A percentile compares a stretch with the other conserved stretches of the same genome.
These are phyloP conservation scores for Protobothrops mucrosquamatus DNA, from an alignment of 2,113 vertebrate species.

Conservation along the genomic window DNA sequence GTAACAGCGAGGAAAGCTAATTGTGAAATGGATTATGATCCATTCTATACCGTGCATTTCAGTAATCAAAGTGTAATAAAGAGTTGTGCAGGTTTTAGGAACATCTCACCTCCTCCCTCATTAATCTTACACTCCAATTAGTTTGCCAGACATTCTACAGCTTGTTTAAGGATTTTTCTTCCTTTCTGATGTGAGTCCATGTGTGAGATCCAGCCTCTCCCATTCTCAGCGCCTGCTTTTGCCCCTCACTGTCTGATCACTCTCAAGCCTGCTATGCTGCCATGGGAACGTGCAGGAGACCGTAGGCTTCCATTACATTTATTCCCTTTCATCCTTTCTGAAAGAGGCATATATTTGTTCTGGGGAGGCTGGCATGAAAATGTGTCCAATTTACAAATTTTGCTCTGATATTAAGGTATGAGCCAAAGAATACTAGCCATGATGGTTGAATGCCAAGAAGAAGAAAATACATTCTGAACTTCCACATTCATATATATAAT, in stretches of 20 bases:
- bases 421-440: conserved; percentile 18
- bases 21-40: background rate
- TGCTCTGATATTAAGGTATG: conserved; percentile 3
- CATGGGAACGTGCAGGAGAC: conserved; percentile 61
- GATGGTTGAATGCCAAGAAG: conserved; percentile 33
- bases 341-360: conserved; percentile 19
- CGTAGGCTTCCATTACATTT: conserved; percentile 29
- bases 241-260: conserved; percentile 44
- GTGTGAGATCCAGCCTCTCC: conserved; percentile 39
- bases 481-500: conserved; percentile 23
- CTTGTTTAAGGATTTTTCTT: conserved; percentile 25
- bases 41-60: background rate
- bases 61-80: conserved; percentile 7
- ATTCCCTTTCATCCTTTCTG: conserved; percentile 43
- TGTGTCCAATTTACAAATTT: conserved; percentile 31
- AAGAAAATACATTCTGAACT: conserved; percentile 12
- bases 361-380: conserved; percentile 40
- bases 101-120: background rate
- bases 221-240: conserved; percentile 31
- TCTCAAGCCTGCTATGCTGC: conserved; percentile 61
- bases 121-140: conserved; percentile 12
- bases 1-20: background rate
- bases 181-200: conserved; percentile 50
- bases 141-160: conserved; percentile 13
- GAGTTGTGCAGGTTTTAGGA: background rate